phyloP scores from a whole-genome alignment of 2,113 vertebrate species.

The Apodemus sylvaticus region DNA sequence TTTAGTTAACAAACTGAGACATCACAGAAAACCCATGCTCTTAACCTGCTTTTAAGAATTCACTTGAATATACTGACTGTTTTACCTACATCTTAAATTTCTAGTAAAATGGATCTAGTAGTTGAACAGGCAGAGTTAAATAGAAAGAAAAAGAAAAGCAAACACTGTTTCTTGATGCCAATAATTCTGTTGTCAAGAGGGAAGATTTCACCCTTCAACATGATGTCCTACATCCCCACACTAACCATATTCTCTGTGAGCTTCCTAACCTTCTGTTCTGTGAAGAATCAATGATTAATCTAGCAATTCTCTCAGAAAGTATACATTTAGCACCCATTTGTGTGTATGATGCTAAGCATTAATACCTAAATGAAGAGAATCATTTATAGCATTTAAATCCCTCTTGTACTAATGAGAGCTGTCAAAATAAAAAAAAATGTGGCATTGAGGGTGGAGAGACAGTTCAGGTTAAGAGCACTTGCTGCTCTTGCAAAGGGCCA shows the following conservation, averaged over 20 bases:
- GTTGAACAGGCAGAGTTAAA: slow-evolving; percentile 35
- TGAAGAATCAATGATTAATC: not conserved
- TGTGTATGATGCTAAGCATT: not conserved
- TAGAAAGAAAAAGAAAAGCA: not conserved
- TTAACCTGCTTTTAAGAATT: slow-evolving; percentile 66
- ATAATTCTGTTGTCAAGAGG: not conserved
- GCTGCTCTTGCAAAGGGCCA: not conserved
- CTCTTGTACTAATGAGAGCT: not conserved
- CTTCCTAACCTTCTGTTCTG: not conserved
- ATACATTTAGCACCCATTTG: not conserved
- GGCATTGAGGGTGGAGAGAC: not conserved
- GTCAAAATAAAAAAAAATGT: not conserved
- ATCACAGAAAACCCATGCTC: slow-evolving; percentile 80
- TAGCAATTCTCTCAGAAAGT: not conserved
- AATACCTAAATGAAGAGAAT: not conserved
- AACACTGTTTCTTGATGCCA: not conserved
- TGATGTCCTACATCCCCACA: not conserved
- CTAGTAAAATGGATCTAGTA: slow-evolving; percentile 37
- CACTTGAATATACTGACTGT: slow-evolving; percentile 70
- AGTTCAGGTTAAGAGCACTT: not conserved
- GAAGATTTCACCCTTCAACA: not conserved
- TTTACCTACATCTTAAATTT: slow-evolving; percentile 56
- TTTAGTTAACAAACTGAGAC: slow-evolving; percentile 86
- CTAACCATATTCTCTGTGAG: not conserved
- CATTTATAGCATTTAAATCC: not conserved